Evolutionary conservation across 2,888 invertebrate genomes (phyloP), one percentile per base, ranked within the genome.

Genomic region (Cephus nigrinus): DNA sequence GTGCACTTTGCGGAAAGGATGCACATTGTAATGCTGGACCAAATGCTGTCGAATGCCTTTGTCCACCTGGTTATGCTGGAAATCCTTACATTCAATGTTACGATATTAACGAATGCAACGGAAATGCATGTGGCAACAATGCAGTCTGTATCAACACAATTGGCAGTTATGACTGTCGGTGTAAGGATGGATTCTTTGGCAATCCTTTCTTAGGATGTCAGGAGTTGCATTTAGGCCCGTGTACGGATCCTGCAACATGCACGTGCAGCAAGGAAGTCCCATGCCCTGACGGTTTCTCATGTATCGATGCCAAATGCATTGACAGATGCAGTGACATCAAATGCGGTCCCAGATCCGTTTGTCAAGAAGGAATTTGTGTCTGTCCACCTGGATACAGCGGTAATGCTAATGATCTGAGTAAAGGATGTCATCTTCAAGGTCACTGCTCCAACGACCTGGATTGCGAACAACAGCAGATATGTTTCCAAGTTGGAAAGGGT

Each of bases 61-160:
- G 98, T 87, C 95, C 96, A 23, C 94, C 95, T 72, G 98, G 98
- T 35, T 97, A 95, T 88, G 93, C 95, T 79, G 98, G 98, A 82
- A 98, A 98, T 92, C 96, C 98, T 0, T 97, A 96, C 89, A 94
- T 97, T 79, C 94, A 94, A 83, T 98, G 98, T 89, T 94, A 94
- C 86, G 97, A 97, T 88, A 94, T 97, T 76, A 95, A 97, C 88
- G 97, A 97, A 92, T 97, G 97, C 88, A 93, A 93, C 80, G 94
- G 94, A 82, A 95, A 95, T 86, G 96, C 96, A 0, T 97, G 97
- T 87, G 97, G 96, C 11, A 93, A 94, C 86, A 96, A 97, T 90
- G 97, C 98, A 0, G 95, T 96, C 72, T 98, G 98, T 88, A 96
- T 98, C 82, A 98, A 98, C 90, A 96, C 96, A 0, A 94, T 95